A percentile compares a stretch with the other conserved stretches of the same genome.
phyloP scores from a whole-genome alignment of 2,888 invertebrate genomes.

The Chaetogeoica ovagalla region DNA sequence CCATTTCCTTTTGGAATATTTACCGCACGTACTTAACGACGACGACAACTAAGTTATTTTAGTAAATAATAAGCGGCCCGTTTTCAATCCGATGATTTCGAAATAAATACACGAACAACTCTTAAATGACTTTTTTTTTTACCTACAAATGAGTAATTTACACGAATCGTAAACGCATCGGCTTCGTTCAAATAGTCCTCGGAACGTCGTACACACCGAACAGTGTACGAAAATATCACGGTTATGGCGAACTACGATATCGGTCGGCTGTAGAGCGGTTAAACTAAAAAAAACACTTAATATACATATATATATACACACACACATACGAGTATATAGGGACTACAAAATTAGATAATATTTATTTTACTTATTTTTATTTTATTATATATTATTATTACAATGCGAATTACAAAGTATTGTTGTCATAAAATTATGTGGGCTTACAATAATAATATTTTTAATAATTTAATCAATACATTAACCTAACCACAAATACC shows the following conservation, averaged over 20 bases:
- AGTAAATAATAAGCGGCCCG: conserved; percentile 4
- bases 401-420: conserved; percentile 51
- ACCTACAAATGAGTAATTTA: conserved; percentile 49
- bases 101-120: conserved; percentile 47
- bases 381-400: conserved; percentile 46
- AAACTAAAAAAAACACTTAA: conserved; percentile 51
- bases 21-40: conserved; percentile 16
- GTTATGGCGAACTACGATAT: conserved; percentile 46
- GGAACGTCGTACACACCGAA: conserved; percentile 27
- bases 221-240: conserved; percentile 46
- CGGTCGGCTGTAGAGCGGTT: conserved; percentile 44
- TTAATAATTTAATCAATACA: conserved; percentile 42
- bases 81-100: conserved; percentile 33
- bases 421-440: conserved; percentile 49
- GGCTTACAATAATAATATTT: conserved; percentile 48
- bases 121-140: conserved; percentile 48
- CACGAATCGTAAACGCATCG: conserved; percentile 46
- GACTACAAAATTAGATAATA: conserved; percentile 46
- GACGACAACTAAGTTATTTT: conserved; percentile 15
- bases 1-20: conserved; percentile 10
- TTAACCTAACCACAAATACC: conserved; percentile 44
- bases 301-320: conserved; percentile 26
- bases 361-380: conserved; percentile 39
- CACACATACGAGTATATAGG: conserved; percentile 27
- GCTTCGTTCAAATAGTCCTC: conserved; percentile 47